Percentiles rank a stretch among this genome's conserved stretches.
Conservation (phyloP, 2,797 vertebrate species). For the Falco biarmicus region DNA sequence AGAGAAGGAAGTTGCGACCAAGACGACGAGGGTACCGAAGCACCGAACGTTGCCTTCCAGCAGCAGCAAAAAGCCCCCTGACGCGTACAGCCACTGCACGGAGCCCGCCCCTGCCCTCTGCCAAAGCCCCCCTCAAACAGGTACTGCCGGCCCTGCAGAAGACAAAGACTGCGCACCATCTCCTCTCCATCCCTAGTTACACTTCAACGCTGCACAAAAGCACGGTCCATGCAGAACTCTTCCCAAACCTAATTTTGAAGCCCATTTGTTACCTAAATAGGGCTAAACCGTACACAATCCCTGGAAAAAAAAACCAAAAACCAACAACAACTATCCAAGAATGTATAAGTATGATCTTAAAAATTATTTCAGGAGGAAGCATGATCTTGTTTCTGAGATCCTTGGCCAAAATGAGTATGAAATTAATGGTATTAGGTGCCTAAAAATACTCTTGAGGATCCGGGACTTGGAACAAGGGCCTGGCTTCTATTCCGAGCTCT, state of each 20-base stretch:
- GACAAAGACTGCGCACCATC: not conserved
- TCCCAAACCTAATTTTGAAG: not conserved
- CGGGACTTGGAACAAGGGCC: constrained; percentile 44
- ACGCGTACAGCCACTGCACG: rapidly evolving
- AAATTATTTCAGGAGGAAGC: constrained; percentile 44
- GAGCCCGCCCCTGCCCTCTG: not conserved
- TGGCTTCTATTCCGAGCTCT: constrained; percentile 54
- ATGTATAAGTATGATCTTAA: not conserved
- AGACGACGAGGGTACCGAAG: not conserved
- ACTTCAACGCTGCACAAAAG: not conserved
- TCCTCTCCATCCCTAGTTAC: not conserved
- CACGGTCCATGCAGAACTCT: not conserved
- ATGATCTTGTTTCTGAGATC: constrained; percentile 33
- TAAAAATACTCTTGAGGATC: constrained; percentile 62
- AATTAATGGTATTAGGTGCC: constrained; percentile 62
- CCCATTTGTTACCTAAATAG: not conserved
- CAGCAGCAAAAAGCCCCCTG: not conserved
- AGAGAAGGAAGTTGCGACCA: not conserved
- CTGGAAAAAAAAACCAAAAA: not conserved
- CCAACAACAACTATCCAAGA: not conserved
- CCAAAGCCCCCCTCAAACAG: not conserved
- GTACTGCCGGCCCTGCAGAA: not conserved
- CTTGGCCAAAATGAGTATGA: constrained; percentile 54
- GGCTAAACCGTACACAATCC: not conserved
- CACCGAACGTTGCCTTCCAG: not conserved